These are phyloP conservation scores for Pelodiscus sinensis DNA, from an alignment of 2,113 vertebrate genomes.

Conservation along the genomic window DNA sequence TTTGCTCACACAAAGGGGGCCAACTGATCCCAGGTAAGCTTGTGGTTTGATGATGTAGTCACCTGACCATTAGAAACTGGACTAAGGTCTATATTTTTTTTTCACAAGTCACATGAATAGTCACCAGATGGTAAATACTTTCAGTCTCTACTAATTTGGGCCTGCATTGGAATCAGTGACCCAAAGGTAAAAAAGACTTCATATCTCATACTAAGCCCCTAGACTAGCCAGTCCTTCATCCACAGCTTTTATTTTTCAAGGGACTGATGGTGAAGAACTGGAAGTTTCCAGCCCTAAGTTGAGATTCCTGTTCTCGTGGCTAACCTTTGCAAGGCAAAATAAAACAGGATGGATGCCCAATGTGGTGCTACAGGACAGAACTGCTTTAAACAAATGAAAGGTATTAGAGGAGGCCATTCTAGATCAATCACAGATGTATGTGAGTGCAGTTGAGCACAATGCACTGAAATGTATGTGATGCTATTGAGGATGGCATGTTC, in stretches of 20 bases:
- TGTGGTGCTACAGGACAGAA: not conserved
- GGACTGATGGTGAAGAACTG: not conserved
- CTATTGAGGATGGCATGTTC: not conserved
- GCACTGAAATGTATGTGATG: not conserved
- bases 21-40: constrained; percentile 34
- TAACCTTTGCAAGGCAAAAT: constrained; percentile 32
- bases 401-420: not conserved
- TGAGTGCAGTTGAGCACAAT: constrained; percentile 37
- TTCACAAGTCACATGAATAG: constrained; percentile 65
- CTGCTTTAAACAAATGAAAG: not conserved
- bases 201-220: not conserved
- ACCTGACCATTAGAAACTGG: constrained; percentile 65
- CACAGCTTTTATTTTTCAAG: not conserved
- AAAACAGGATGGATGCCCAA: not conserved
- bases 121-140: constrained; percentile 69
- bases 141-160: constrained; percentile 19
- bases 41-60: constrained; percentile 26
- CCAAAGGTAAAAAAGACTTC: constrained; percentile 55
- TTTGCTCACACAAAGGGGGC: constrained; percentile 18
- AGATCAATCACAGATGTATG: constrained; percentile 23
- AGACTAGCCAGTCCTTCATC: not conserved
- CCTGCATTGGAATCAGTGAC: constrained; percentile 40
- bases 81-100: constrained; percentile 69
- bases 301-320: constrained; percentile 28
- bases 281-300: constrained; percentile 12